Evolutionary conservation across 1,140 invertebrate species (phyloP), one percentile per base, ranked within the genome.

Genomic region (Whitmania pigra): DNA sequence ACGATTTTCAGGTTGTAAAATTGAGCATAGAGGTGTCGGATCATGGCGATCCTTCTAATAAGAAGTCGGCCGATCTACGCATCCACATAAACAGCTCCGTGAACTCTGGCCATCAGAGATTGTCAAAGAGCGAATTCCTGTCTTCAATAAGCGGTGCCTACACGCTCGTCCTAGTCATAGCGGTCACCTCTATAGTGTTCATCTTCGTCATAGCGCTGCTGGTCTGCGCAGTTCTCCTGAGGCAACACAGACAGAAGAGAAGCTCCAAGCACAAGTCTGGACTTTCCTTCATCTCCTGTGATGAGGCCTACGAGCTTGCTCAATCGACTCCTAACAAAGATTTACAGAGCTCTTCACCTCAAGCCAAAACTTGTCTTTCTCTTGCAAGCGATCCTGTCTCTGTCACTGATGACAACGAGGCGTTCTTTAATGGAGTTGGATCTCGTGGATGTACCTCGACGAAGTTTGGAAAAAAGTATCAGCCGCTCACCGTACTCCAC

Each of bases 51-150:
- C 70, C 70, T 13, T 57, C 70, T 15, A 25, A 53, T 15, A 53
- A 66, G 11, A 27, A 57, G 18, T 54, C 60, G n/a, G 73, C 70
- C 20, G 40, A 53, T 22, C 72, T 74, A 17, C 27, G 36, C 18
- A 55, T 74, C 60, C 54, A 43, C 25, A 54, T 74, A 17, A 70
- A 70, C 53, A 36, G 69, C 22, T 49, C 69, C 22, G 27, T 70
- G 31, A 18, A n/a, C 22, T 70, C 25, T 31, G 29, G 29, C 36
- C 25, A 22, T 68, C 36, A 25, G n/a, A 49, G 22, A 15, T 11
- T 25, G 31, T 25, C 36, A 18, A 25, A 70, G 22, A 53, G 22
- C 69, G 69, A 25, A 36, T 25, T 25, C 49, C 69, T 70, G n/a
- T 49, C 20, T 53, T 53, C 29, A 25, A 27, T 36, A 49, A 54